Evolutionary conservation across 2,797 vertebrate species (phyloP).

Genomic region (Alca torda): DNA sequence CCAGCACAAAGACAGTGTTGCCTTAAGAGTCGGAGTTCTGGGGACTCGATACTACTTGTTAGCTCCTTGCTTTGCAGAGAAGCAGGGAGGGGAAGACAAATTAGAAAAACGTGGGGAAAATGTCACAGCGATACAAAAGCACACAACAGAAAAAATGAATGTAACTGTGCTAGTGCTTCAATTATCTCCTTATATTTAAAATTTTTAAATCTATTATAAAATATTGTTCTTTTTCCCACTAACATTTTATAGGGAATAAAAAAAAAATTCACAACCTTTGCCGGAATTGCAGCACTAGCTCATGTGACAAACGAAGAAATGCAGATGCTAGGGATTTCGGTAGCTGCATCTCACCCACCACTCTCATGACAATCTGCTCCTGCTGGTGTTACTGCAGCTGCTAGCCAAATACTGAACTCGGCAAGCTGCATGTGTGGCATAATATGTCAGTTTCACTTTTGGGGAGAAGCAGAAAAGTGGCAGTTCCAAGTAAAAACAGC

Average conservation of each 20-base stretch:
- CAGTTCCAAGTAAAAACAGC: not conserved
- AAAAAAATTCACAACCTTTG: not conserved
- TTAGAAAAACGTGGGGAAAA: not conserved
- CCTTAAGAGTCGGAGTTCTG: not conserved
- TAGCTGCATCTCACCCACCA: not conserved
- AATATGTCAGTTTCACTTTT: not conserved
- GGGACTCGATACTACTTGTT: not conserved
- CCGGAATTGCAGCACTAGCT: not conserved
- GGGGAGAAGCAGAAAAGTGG: not conserved
- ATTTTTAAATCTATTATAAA: not conserved
- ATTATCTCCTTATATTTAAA: not conserved
- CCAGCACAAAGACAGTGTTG: not conserved
- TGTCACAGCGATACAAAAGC: not conserved
- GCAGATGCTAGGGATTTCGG: not conserved
- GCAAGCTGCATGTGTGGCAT: not conserved
- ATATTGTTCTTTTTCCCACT: not conserved
- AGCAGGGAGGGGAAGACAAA: not conserved
- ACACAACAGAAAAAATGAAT: not conserved
- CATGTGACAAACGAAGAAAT: not conserved
- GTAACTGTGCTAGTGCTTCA: not conserved
- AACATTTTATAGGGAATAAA: not conserved
- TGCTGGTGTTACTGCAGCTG: not conserved
- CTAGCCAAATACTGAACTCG: not conserved
- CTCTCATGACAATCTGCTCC: not conserved
- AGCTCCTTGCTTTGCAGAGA: not conserved